Percentiles rank a stretch among this genome's conserved stretches.
These are phyloP conservation scores for Corythaixoides concolor DNA, from an alignment of 2,113 vertebrate species.

Conservation along the genomic window DNA sequence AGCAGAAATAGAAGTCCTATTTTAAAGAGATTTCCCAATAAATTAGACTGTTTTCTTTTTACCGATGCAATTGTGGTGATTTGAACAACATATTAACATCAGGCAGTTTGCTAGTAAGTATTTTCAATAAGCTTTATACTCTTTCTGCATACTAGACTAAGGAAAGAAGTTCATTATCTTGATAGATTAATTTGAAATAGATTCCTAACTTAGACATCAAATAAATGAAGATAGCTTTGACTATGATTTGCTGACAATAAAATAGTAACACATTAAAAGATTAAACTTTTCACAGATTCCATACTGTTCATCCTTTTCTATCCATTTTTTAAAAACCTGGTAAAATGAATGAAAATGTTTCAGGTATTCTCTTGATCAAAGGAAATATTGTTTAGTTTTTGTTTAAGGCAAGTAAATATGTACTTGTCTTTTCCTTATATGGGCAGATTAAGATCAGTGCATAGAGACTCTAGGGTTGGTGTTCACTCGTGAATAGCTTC, in stretches of 20 bases:
- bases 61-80: not conserved
- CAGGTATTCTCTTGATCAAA: not conserved
- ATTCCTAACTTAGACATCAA: not conserved
- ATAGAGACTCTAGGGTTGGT: not conserved
- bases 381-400: not conserved
- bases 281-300: not conserved
- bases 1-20: not conserved
- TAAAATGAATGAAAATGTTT: not conserved
- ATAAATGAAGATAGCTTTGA: not conserved
- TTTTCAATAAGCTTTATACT: not conserved
- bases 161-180: not conserved
- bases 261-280: not conserved
- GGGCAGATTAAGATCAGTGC: not conserved
- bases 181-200: not conserved
- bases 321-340: not conserved
- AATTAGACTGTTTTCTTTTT: not conserved
- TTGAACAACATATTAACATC: not conserved
- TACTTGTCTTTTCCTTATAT: not conserved
- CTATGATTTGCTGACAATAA: not conserved
- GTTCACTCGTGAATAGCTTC: not conserved
- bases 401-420: not conserved
- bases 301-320: not conserved
- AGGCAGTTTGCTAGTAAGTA: not conserved
- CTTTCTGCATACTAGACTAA: not conserved
- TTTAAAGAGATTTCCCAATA: not conserved